Conservation (phyloP, 2,797 vertebrate species). For the Enteromius afrohamiltoni region DNA sequence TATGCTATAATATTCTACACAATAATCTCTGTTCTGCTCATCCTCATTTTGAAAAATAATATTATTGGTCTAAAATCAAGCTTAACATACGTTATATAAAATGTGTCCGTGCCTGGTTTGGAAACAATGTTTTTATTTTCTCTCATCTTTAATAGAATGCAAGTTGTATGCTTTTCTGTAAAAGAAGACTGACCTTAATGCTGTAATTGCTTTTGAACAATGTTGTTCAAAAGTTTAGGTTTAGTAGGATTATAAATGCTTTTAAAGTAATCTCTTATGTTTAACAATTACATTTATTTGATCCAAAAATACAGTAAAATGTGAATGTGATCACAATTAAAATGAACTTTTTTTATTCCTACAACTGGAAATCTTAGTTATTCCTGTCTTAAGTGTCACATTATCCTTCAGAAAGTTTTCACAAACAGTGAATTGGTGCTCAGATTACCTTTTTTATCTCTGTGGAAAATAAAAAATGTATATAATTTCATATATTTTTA, state of each 20-base stretch:
- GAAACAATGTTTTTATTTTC: background rate
- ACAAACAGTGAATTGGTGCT: background rate
- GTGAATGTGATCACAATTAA: background rate
- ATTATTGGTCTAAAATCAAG: background rate
- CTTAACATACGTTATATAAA: background rate
- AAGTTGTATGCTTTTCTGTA: background rate
- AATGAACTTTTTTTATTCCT: background rate
- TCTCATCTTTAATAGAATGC: background rate
- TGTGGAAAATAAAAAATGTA: background rate
- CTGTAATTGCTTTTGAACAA: background rate
- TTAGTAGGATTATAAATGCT: background rate
- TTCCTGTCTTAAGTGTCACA: too few relatives aligned
- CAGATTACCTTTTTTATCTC: background rate
- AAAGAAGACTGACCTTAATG: background rate
- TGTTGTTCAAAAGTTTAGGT: background rate
- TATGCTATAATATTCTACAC: background rate
- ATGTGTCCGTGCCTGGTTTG: background rate
- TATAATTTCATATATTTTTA: background rate
- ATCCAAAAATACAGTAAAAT: background rate
- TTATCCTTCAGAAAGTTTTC: too few relatives aligned
- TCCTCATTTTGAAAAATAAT: background rate
- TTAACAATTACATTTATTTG: background rate
- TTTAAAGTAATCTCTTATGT: background rate
- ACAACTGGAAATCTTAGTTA: background rate
- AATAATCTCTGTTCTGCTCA: background rate